Percentiles rank a stretch among this genome's conserved stretches.
Evolutionary conservation across 2,113 vertebrate genomes (phyloP).

Genomic region (Climacteris rufus): DNA sequence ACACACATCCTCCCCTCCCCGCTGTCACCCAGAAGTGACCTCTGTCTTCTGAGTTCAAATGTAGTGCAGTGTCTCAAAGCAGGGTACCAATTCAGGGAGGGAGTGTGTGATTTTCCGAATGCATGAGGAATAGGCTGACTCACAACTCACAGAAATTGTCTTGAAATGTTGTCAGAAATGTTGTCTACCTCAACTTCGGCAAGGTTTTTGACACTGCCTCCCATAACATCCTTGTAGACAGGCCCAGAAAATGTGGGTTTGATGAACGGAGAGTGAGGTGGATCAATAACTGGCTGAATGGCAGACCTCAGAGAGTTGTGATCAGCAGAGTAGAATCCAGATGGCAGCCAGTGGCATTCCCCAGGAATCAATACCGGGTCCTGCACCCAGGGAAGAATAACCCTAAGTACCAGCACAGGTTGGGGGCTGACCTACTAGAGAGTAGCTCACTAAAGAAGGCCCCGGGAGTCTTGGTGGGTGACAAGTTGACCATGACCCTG

Average conservation of each 20-base stretch:
- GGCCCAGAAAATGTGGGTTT: neutral
- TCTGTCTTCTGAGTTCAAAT: neutral
- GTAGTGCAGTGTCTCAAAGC: neutral
- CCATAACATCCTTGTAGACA: neutral
- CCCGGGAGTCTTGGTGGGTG: neutral
- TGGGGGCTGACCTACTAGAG: neutral
- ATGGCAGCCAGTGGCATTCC: rapidly evolving
- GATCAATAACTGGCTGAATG: neutral
- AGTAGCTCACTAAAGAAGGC: neutral
- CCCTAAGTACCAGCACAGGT: neutral
- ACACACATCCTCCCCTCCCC: neutral
- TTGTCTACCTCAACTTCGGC: rapidly evolving
- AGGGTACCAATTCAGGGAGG: neutral
- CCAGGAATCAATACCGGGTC: neutral
- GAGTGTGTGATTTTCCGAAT: neutral
- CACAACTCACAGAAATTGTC: neutral
- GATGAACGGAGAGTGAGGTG: neutral
- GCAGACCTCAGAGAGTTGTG: neutral
- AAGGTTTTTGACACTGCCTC: neutral
- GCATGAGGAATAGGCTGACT: neutral
- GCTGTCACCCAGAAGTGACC: neutral
- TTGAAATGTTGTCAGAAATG: neutral
- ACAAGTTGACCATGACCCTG: neutral
- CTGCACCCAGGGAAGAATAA: neutral
- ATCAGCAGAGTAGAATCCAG: neutral